These are phyloP conservation scores for Lacanobia wlatinum DNA, from an alignment of 2,888 invertebrate genomes.

Conservation along the genomic window DNA sequence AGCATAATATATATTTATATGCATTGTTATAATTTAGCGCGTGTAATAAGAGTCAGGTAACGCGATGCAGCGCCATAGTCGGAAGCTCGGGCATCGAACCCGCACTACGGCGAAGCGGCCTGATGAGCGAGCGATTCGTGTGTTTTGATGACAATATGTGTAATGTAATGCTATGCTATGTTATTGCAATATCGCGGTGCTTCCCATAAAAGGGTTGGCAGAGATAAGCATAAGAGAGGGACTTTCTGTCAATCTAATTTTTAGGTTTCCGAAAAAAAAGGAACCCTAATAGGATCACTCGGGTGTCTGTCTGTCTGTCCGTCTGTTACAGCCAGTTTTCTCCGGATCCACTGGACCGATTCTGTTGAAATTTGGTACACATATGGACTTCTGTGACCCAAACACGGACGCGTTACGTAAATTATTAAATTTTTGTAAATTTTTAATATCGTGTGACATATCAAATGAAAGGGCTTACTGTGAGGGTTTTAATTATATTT, in stretches of 20 bases:
- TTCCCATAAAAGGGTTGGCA: slow-evolving; percentile 45
- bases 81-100: slow-evolving; percentile 85
- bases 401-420: too few species aligned
- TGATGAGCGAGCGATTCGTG: slow-evolving; percentile 66
- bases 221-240: not conserved
- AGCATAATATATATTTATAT: slow-evolving; percentile 37
- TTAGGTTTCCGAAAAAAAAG: too few species aligned
- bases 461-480: too few species aligned
- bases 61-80: slow-evolving; percentile 75
- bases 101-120: slow-evolving; percentile 74
- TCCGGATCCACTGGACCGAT: too few species aligned
- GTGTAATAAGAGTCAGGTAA: slow-evolving; percentile 65
- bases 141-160: slow-evolving; percentile 64
- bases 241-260: not conserved
- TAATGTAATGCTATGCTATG: slow-evolving; percentile 50
- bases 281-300: too few species aligned
- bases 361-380: too few species aligned
- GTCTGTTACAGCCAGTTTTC: too few species aligned
- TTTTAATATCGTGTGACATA: too few species aligned
- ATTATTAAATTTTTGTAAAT: too few species aligned
- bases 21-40: slow-evolving; percentile 62
- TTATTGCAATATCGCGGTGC: slow-evolving; percentile 47
- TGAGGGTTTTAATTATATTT: too few species aligned
- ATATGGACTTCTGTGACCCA: too few species aligned
- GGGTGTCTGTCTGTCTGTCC: too few species aligned